These are phyloP conservation scores for Aphelenchoides fujianensis DNA, from an alignment of 1,140 invertebrate species.

Conservation along the genomic window DNA sequence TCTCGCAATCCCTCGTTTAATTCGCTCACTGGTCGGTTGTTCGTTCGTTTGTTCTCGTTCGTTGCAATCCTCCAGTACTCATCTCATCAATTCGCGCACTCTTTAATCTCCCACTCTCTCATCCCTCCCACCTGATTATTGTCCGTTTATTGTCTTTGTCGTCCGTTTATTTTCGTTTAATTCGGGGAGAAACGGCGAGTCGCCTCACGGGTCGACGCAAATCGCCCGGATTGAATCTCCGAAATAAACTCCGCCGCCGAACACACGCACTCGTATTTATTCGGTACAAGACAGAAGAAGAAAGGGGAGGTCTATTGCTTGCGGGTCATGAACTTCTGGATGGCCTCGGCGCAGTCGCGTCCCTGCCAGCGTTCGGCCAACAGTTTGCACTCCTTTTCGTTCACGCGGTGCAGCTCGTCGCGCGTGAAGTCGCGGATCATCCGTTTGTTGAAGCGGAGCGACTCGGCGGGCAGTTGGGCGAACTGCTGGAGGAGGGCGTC, in stretches of 20 bases:
- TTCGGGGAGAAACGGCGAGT: too few relatives aligned
- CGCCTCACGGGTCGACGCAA: too few relatives aligned
- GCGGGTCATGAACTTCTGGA: conserved; percentile 66
- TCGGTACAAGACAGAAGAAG: too few relatives aligned
- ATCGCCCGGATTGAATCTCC: background rate
- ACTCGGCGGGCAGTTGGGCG: conserved; percentile 62
- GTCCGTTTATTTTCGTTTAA: background rate
- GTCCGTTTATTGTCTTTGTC: background rate
- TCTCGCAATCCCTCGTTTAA: background rate
- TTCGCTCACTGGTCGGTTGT: too few relatives aligned
- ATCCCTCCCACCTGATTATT: too few relatives aligned
- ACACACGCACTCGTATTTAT: conserved; percentile 1
- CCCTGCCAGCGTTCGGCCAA: conserved; percentile 69
- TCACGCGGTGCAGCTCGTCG: conserved; percentile 66
- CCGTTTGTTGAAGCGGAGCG: conserved; percentile 67
- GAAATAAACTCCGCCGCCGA: background rate
- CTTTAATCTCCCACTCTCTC: background rate
- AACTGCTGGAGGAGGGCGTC: conserved; percentile 20
- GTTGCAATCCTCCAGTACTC: too few relatives aligned
- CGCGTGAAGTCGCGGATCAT: conserved; percentile 65
- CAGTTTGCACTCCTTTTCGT: conserved; percentile 67
- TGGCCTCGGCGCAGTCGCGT: conserved; percentile 68
- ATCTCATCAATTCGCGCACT: background rate
- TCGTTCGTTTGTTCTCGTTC: too few relatives aligned
- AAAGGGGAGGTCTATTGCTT: too few relatives aligned